phyloP scores from a whole-genome alignment of 2,888 invertebrate species.

The Agrilus biguttatus region DNA sequence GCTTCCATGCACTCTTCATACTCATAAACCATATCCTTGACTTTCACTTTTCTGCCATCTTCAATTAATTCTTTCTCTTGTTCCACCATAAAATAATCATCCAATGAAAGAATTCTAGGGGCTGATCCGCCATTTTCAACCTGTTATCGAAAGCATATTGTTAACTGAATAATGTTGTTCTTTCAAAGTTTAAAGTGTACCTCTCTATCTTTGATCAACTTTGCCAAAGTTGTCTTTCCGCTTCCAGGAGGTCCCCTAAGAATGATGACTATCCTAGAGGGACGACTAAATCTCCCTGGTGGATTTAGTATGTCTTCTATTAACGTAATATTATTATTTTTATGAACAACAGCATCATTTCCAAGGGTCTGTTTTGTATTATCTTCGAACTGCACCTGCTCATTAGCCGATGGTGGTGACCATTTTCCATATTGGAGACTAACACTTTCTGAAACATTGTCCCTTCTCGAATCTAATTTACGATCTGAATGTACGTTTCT shows the following conservation, averaged over 20 bases:
- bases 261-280: constrained; percentile 70
- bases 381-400: neutral
- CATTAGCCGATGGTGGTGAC: neutral
- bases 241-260: constrained; percentile 88
- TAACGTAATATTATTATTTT: constrained; percentile 32
- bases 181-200: constrained; percentile 29
- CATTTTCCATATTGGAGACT: too few relatives aligned
- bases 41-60: constrained; percentile 55
- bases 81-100: constrained; percentile 91
- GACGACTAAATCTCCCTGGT: constrained; percentile 69
- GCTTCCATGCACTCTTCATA: constrained; percentile 76
- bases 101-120: constrained; percentile 84
- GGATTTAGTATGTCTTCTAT: constrained; percentile 72
- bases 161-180: neutral
- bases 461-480: too few relatives aligned
- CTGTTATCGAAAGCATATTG: constrained; percentile 13
- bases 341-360: neutral
- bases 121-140: constrained; percentile 75
- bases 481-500: too few relatives aligned
- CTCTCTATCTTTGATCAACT: constrained; percentile 70
- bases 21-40: constrained; percentile 72
- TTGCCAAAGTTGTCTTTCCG: constrained; percentile 84
- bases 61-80: constrained; percentile 57
- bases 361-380: neutral
- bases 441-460: too few relatives aligned